Percentiles rank a stretch among this genome's conserved stretches.
phyloP scores from a whole-genome alignment of 2,797 vertebrate species.

The Phylloscopus collybita region DNA sequence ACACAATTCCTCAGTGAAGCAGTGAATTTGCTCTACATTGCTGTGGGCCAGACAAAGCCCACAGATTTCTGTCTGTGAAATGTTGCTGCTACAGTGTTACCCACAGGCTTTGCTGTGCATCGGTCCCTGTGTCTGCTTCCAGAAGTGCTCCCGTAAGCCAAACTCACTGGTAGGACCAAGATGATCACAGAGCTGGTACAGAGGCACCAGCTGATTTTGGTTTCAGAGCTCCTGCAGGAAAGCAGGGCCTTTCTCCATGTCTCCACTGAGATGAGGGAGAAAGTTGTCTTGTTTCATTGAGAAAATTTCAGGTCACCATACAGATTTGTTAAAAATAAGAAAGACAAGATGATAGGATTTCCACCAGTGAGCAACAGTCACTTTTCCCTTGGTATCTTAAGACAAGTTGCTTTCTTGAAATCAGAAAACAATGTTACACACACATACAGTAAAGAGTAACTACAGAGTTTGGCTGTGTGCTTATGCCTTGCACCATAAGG shows the following conservation, averaged over 20 bases:
- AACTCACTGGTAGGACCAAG: background rate
- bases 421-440: background rate
- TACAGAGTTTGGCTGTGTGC: background rate
- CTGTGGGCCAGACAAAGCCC: background rate
- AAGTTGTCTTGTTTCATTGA: background rate
- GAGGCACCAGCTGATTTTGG: background rate
- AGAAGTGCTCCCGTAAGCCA: background rate
- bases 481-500: background rate
- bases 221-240: background rate
- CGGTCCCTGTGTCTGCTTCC: background rate
- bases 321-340: background rate
- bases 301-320: background rate
- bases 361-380: background rate
- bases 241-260: background rate
- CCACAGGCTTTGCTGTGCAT: background rate
- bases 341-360: background rate
- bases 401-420: background rate
- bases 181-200: background rate
- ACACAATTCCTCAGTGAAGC: background rate
- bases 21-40: background rate
- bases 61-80: background rate
- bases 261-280: background rate
- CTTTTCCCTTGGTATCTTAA: background rate
- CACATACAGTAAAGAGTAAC: background rate
- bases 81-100: fast-evolving